Evolutionary conservation across 2,888 invertebrate species (phyloP).

Genomic region (Rhorus exstirpatorius): DNA sequence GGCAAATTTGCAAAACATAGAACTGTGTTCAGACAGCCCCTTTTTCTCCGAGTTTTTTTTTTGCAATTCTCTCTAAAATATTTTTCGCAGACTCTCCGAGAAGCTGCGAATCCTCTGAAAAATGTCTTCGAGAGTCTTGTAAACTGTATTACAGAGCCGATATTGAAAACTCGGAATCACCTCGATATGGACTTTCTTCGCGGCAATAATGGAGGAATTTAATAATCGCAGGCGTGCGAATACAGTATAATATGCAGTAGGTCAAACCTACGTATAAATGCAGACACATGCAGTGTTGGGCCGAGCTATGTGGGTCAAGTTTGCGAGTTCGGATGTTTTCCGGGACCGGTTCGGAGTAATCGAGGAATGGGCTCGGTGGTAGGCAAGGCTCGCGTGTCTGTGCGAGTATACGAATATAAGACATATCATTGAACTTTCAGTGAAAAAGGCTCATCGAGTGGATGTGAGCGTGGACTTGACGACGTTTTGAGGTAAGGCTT

Average conservation of each 20-base stretch:
- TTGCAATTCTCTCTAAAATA: too few species aligned
- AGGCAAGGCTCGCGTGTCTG: conserved; percentile 19
- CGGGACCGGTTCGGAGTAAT: conserved; percentile 47
- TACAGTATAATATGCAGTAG: conserved; percentile 55
- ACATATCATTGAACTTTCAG: conserved; percentile 12
- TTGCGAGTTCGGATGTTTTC: conserved; percentile 70
- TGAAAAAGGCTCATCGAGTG: conserved; percentile 5
- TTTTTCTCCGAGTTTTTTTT: too few species aligned
- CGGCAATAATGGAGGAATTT: conserved; percentile 43
- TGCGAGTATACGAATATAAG: neutral
- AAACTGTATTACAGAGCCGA: neutral
- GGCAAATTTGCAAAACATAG: neutral
- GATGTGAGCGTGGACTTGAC: neutral
- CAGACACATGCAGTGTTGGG: conserved; percentile 7
- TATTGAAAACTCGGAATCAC: conserved; percentile 6
- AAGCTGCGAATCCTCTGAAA: too few species aligned
- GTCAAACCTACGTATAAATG: conserved; percentile 58
- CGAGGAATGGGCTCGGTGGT: conserved; percentile 25
- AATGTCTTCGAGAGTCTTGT: neutral
- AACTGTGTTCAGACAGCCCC: too few species aligned
- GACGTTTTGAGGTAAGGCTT: neutral
- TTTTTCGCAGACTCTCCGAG: too few species aligned
- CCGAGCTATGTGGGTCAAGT: conserved; percentile 70
- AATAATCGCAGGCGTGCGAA: conserved; percentile 41
- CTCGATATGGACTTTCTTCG: conserved; percentile 56